Evolutionary conservation across 2,113 vertebrate genomes (phyloP).

Genomic region (Semicossyphus pulcher): DNA sequence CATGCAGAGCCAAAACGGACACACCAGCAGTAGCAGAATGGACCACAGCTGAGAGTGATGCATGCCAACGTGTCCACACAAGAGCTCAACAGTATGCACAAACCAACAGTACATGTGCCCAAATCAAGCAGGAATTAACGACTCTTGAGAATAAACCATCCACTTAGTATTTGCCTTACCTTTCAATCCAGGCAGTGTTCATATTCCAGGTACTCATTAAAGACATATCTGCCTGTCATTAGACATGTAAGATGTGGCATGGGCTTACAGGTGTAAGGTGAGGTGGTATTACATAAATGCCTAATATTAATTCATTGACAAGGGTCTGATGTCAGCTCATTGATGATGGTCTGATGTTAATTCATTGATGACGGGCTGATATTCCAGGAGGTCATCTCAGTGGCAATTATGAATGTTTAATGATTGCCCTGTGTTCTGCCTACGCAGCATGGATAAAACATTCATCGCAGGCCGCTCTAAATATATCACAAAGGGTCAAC

Average conservation of each 20-base stretch:
- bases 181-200: not conserved
- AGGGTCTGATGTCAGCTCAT: slow-evolving; percentile 7
- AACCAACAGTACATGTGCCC: not conserved
- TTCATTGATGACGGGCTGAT: slow-evolving; percentile 79
- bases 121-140: too few relatives aligned
- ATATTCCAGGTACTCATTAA: not conserved
- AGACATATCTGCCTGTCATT: not conserved
- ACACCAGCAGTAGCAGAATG: slow-evolving; percentile 17
- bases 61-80: slow-evolving; percentile 10
- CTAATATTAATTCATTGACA: slow-evolving; percentile 10
- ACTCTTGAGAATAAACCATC: too few relatives aligned
- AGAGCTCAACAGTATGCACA: not conserved
- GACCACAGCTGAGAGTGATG: slow-evolving; percentile 43
- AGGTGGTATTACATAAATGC: slow-evolving; percentile 1
- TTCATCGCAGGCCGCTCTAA: slow-evolving; percentile 84
- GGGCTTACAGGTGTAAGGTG: not conserved
- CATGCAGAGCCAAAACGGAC: slow-evolving; percentile 75
- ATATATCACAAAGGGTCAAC: slow-evolving; percentile 79
- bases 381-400: slow-evolving; percentile 84
- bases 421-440: slow-evolving; percentile 80
- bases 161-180: not conserved
- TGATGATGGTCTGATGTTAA: slow-evolving; percentile 58
- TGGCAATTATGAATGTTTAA: slow-evolving; percentile 89
- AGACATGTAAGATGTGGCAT: not conserved
- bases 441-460: slow-evolving; percentile 86